Base-by-base conservation (phyloP, 2,113 vertebrate species). In the Labrus mixtus region DNA sequence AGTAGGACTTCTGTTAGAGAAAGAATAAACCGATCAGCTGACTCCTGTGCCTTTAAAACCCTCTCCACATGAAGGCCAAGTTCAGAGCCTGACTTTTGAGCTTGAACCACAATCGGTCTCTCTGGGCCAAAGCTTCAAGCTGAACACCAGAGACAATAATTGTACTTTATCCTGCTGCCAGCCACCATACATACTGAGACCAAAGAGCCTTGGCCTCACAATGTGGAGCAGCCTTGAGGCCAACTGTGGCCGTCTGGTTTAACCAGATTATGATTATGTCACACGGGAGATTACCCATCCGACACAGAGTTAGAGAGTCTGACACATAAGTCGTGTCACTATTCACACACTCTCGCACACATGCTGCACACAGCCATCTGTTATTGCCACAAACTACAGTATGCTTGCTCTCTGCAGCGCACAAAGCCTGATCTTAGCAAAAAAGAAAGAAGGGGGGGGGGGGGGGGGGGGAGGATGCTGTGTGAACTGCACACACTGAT, bases 221-320 rank as follows among this genome's bases (percentile, higher is more conserved):
- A 79, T 33, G 78, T 43, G 13, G 56, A 78, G 57, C 62, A 69
- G 83, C 77, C 79, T 78, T 45, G 22, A 69, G 81, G 83, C 73
- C 68, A 17, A 70, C 65, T 76, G 85, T 45, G 73, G 73, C 76
- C 11, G 39, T 63, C 79, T 73, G 83, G 50, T 86, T 91, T 87
- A 85, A 91, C 78, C 80, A 88, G 89, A 91, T 93, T 91, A 89
- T 72, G 74, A 88, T 76, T 83, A 78, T 82, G 83, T 89, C 83
- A 87, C 86, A 83, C 8, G 4, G 77, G 75, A 87, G 87, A 88
- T 88, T 87, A 90, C 29, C 75, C 66, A 61, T 89, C 80, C 56
- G 64, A 78, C 77, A 79, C 68, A 60, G 43, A 73, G 63, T 71
- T 62, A 73, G 54, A 41, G 43, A 68, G 59, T 60, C 76, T 65